Percentiles rank a stretch among this genome's conserved stretches.
Evolutionary conservation across 2,797 vertebrate genomes (phyloP).

Genomic region (Notoglanidium macrostoma): DNA sequence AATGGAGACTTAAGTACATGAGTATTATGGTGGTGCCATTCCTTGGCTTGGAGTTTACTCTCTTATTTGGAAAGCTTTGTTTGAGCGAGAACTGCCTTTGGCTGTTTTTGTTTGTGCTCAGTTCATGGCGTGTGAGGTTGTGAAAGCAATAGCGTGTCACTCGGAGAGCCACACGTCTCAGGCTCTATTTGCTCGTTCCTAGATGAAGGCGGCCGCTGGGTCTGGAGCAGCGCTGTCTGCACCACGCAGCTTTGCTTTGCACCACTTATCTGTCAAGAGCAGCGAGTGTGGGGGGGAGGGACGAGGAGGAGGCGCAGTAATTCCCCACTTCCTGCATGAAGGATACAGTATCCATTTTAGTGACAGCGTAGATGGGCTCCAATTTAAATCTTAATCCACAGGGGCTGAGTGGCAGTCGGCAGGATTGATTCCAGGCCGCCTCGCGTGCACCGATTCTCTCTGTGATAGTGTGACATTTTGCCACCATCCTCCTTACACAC

Average conservation of each 20-base stretch:
- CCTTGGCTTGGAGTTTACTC: slow-evolving; percentile 32
- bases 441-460: slow-evolving; percentile 50
- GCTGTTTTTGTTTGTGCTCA: slow-evolving; percentile 53
- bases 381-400: slow-evolving; percentile 61
- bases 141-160: slow-evolving; percentile 46
- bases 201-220: slow-evolving; percentile 49
- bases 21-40: slow-evolving; percentile 29
- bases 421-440: slow-evolving; percentile 55
- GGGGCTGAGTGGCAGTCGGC: slow-evolving; percentile 55
- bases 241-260: slow-evolving; percentile 46
- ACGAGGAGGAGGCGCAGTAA: slow-evolving; percentile 36
- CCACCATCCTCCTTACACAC: slow-evolving; percentile 37
- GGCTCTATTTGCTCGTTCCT: slow-evolving; percentile 41
- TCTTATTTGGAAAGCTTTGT: slow-evolving; percentile 43
- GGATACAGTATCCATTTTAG: slow-evolving; percentile 62
- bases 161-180: slow-evolving; percentile 31
- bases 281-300: slow-evolving; percentile 18
- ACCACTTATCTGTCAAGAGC: slow-evolving; percentile 59
- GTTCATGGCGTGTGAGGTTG: slow-evolving; percentile 46
- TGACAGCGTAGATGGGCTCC: slow-evolving; percentile 59
- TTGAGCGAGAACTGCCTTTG: slow-evolving; percentile 44
- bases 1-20: slow-evolving; percentile 18
- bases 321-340: slow-evolving; percentile 56
- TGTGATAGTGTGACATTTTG: slow-evolving; percentile 53
- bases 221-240: slow-evolving; percentile 40